Conservation (phyloP, 1,140 invertebrate species). For the Diachasmimorpha longicaudata region DNA sequence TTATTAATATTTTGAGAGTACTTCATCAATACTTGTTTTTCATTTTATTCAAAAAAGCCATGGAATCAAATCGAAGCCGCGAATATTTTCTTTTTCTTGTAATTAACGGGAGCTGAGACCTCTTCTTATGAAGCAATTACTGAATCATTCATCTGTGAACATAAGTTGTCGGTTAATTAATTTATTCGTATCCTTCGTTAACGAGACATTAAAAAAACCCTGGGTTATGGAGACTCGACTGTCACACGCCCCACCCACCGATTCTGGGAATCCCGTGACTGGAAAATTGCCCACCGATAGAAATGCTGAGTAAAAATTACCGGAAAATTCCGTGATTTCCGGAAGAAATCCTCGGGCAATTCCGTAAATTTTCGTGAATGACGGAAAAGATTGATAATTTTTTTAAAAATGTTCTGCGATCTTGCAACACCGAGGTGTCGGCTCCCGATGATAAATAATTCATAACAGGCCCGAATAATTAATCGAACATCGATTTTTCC, state of each 20-base stretch:
- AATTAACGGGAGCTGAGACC: background rate
- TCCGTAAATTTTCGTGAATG: too few species aligned
- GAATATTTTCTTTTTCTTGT: constrained; percentile 6
- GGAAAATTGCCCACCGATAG: too few species aligned
- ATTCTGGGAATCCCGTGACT: too few species aligned
- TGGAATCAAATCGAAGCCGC: constrained; percentile 21
- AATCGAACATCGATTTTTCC: background rate
- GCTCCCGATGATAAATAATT: background rate
- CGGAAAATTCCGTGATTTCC: background rate
- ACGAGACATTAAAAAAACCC: too few species aligned
- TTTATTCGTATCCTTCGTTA: too few species aligned
- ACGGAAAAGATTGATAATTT: too few species aligned
- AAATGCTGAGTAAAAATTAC: too few species aligned
- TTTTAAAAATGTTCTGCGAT: too few species aligned
- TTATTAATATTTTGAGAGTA: constrained; percentile 21
- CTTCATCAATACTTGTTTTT: constrained; percentile 7
- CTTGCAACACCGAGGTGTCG: background rate
- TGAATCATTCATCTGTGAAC: background rate
- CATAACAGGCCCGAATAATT: background rate
- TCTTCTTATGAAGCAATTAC: background rate
- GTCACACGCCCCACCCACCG: too few species aligned
- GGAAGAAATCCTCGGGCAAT: too few species aligned
- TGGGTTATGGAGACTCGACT: too few species aligned
- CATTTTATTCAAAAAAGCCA: constrained; percentile 4
- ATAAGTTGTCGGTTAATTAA: too few species aligned